phyloP scores from a whole-genome alignment of 2,888 invertebrate species.

The Ypsolopha sequella region DNA sequence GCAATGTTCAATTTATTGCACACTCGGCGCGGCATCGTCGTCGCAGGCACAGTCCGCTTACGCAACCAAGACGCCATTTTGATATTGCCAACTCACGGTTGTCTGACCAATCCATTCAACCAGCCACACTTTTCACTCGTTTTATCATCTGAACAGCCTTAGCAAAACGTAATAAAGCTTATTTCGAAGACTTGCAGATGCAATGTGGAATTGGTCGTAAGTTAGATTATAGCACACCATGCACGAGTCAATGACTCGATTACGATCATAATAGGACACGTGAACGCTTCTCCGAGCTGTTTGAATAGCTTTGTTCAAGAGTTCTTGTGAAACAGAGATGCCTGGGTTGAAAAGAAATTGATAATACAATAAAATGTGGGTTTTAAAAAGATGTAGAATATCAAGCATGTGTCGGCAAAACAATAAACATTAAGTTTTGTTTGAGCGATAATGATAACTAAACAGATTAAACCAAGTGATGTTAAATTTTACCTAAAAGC shows the following conservation, averaged over 20 bases:
- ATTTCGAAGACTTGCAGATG: not conserved
- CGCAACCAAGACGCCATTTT: constrained; percentile 39
- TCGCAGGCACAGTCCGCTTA: constrained; percentile 21
- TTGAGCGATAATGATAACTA: no score
- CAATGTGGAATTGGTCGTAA: not conserved
- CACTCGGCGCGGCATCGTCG: not conserved
- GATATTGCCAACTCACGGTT: constrained; percentile 6
- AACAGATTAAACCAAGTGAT: no score
- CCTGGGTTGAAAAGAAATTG: no score
- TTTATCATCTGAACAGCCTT: not conserved
- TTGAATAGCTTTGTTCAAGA: not conserved
- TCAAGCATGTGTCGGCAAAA: no score
- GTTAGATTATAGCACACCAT: not conserved
- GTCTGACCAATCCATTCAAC: not conserved
- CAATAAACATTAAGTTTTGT: no score
- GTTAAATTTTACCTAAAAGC: no score
- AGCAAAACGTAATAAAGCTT: not conserved
- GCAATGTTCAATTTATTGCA: constrained; percentile 13
- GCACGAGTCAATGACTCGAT: constrained; percentile 3
- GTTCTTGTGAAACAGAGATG: no score
- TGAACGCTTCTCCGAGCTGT: not conserved
- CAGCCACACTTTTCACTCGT: not conserved
- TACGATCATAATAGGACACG: constrained; percentile 1
- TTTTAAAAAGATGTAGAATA: no score
- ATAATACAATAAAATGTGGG: no score